Evolutionary conservation across 1,140 invertebrate species (phyloP).

Genomic region (Heliconius eleuchia): DNA sequence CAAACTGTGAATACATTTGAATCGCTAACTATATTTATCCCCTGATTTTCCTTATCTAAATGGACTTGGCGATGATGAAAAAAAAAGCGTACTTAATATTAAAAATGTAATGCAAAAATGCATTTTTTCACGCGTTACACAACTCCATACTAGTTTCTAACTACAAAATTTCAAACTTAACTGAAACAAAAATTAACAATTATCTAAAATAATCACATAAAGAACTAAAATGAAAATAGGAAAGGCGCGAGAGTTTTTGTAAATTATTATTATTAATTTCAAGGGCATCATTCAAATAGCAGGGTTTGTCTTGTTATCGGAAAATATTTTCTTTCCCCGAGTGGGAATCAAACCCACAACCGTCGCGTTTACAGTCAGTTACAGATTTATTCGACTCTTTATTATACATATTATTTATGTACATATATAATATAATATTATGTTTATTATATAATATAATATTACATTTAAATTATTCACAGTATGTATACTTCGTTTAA

Average conservation of each 20-base stretch:
- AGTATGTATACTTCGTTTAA: background rate
- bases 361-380: too few species aligned
- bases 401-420: too few species aligned
- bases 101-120: conserved; percentile 33
- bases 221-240: conserved; percentile 16
- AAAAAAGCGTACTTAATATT: conserved; percentile 19
- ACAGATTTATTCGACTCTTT: too few species aligned
- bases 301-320: too few species aligned
- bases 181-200: conserved; percentile 52
- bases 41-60: conserved; percentile 26
- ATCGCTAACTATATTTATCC: conserved; percentile 20
- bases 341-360: too few species aligned
- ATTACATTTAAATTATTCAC: background rate
- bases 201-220: conserved; percentile 29
- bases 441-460: too few species aligned
- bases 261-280: too few species aligned
- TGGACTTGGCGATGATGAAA: conserved; percentile 11
- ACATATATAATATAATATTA: too few species aligned
- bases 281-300: too few species aligned
- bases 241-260: background rate
- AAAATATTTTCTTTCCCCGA: too few species aligned
- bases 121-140: conserved; percentile 31
- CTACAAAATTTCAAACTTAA: conserved; percentile 65
- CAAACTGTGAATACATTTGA: conserved; percentile 7
- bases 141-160: conserved; percentile 34